A percentile compares a stretch with the other conserved stretches of the same genome.
phyloP scores from a whole-genome alignment of 1,140 invertebrate genomes.

The Drosophila azteca region DNA sequence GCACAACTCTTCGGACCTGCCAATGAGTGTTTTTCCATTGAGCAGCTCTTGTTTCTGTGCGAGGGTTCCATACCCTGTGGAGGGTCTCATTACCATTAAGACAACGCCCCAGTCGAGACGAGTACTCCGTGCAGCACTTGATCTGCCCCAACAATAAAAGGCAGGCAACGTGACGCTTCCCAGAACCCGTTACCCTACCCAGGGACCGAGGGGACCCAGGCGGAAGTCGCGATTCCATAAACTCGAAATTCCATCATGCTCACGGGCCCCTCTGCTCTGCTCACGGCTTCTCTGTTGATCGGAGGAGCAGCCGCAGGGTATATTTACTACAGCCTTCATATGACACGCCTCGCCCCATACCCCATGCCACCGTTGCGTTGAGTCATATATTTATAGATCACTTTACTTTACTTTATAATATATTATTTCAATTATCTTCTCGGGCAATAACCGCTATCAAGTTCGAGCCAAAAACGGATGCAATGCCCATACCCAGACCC shows the following conservation, averaged over 20 bases:
- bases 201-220: neutral
- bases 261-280: constrained; percentile 20
- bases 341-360: constrained; percentile 44
- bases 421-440: constrained; percentile 44
- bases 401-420: constrained; percentile 45
- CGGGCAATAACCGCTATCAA: constrained; percentile 72
- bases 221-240: constrained; percentile 14
- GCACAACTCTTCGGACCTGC: no score
- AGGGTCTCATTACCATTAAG: neutral
- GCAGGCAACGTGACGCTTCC: neutral
- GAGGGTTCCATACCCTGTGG: no score
- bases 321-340: constrained; percentile 33
- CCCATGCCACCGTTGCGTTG: constrained; percentile 14
- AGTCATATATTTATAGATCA: constrained; percentile 71
- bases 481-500: constrained; percentile 19
- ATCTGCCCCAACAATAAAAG: constrained; percentile 16
- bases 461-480: constrained; percentile 54
- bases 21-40: no score
- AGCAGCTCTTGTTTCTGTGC: no score
- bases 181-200: constrained; percentile 15
- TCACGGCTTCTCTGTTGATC: neutral
- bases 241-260: constrained; percentile 37
- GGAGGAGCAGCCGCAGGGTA: constrained; percentile 22
- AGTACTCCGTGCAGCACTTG: constrained; percentile 2
- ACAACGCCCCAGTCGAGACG: neutral